Evolutionary conservation across 2,888 invertebrate species (phyloP).

Genomic region (Rotaria sp.): DNA sequence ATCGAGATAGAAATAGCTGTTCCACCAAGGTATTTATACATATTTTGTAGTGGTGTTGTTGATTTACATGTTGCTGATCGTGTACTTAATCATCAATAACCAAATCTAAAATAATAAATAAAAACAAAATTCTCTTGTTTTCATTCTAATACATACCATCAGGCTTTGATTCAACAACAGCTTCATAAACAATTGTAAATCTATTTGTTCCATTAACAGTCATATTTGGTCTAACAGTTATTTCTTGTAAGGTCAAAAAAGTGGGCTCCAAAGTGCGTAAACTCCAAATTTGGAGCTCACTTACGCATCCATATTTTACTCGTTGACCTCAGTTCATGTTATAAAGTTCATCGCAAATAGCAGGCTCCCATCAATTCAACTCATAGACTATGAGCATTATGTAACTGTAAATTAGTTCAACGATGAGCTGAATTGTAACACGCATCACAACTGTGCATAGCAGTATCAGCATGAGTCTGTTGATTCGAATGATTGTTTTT

Average conservation of each 20-base stretch:
- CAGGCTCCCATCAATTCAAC: too few relatives aligned
- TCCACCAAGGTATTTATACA: not conserved
- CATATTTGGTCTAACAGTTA: not conserved
- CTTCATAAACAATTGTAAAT: not conserved
- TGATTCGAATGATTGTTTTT: too few relatives aligned
- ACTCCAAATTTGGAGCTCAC: too few relatives aligned
- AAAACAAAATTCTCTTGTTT: not conserved
- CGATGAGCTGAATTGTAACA: too few relatives aligned
- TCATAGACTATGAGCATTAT: too few relatives aligned
- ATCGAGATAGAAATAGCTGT: not conserved
- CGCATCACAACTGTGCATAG: too few relatives aligned
- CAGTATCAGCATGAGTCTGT: too few relatives aligned
- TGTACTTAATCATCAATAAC: slow-evolving; percentile 50
- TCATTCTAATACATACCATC: not conserved
- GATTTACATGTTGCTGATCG: slow-evolving; percentile 45
- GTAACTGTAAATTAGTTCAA: too few relatives aligned
- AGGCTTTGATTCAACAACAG: not conserved
- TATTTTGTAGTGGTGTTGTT: not conserved
- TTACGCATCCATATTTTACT: too few relatives aligned
- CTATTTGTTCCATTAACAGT: not conserved
- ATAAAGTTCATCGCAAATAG: too few relatives aligned
- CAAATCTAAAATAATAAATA: slow-evolving; percentile 45
- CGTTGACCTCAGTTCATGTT: too few relatives aligned
- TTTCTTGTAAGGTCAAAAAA: not conserved
- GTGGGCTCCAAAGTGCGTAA: too few relatives aligned